Percentiles rank a stretch among this genome's conserved stretches.
Evolutionary conservation across 92 coral and sea anemone species (phyloP).

Genomic region (Porites evermanni): DNA sequence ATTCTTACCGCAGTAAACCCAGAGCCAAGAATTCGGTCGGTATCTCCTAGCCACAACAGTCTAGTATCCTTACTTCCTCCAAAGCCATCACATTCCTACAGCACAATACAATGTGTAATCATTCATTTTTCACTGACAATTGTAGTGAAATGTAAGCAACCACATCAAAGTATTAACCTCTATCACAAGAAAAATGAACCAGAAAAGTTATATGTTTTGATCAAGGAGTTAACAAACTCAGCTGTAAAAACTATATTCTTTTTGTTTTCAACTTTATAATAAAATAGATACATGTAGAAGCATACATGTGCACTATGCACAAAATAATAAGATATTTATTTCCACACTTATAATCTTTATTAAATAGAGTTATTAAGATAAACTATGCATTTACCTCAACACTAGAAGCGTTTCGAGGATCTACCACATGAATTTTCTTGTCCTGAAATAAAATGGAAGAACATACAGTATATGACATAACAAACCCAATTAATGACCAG

Average conservation of each 20-base stretch:
- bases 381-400: constrained; percentile 62
- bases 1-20: constrained; percentile 80
- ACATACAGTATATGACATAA: background rate
- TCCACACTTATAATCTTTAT: background rate
- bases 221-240: too few relatives aligned
- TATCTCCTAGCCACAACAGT: constrained; percentile 86
- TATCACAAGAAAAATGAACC: too few relatives aligned
- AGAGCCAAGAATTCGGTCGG: constrained; percentile 75
- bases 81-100: constrained; percentile 83
- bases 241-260: too few relatives aligned
- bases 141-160: background rate
- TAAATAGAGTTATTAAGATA: background rate
- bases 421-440: constrained; percentile 84
- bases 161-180: too few relatives aligned
- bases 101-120: background rate
- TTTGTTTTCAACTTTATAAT: too few relatives aligned
- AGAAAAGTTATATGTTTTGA: too few relatives aligned
- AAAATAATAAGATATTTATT: too few relatives aligned
- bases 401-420: constrained; percentile 80
- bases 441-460: constrained; percentile 66
- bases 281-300: too few relatives aligned
- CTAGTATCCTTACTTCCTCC: constrained; percentile 86
- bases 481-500: too few relatives aligned
- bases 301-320: too few relatives aligned
- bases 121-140: background rate